Conservation (phyloP, 92 coral and sea anemone genomes). For the Epizoanthus illoricatus region DNA sequence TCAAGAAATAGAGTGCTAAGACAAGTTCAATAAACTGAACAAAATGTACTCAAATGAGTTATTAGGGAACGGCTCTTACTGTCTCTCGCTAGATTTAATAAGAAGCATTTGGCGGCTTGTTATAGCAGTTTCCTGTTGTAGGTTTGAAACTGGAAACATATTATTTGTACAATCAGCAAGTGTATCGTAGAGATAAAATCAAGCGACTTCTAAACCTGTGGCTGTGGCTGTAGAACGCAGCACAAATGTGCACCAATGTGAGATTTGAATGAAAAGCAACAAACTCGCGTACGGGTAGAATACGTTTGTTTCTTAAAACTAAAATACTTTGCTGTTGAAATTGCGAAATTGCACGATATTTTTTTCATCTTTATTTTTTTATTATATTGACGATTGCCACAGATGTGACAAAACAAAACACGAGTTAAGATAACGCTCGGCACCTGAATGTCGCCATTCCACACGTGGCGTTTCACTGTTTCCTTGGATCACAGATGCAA, state of each 20-base stretch:
- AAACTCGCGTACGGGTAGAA: too few species aligned
- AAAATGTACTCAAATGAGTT: too few species aligned
- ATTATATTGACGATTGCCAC: not conserved
- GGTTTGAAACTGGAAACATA: constrained; percentile 3
- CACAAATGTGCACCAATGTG: not conserved
- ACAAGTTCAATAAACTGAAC: too few species aligned
- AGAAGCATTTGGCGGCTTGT: too few species aligned
- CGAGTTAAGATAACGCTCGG: constrained; percentile 4
- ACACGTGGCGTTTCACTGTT: constrained; percentile 26
- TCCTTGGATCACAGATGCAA: constrained; percentile 42
- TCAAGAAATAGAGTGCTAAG: too few species aligned
- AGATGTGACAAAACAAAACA: constrained; percentile 31
- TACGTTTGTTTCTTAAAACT: not conserved
- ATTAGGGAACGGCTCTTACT: too few species aligned
- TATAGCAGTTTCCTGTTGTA: too few species aligned
- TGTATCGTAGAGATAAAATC: constrained; percentile 25
- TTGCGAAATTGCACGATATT: not conserved
- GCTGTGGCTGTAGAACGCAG: not conserved
- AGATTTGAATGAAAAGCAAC: too few species aligned
- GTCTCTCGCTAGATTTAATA: too few species aligned
- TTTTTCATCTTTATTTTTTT: not conserved
- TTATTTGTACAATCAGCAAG: not conserved
- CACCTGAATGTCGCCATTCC: not conserved
- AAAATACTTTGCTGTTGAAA: not conserved
- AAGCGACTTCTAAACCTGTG: not conserved